Base-by-base conservation (phyloP, 92 coral and sea anemone species). In the Pocillopora grandis region DNA sequence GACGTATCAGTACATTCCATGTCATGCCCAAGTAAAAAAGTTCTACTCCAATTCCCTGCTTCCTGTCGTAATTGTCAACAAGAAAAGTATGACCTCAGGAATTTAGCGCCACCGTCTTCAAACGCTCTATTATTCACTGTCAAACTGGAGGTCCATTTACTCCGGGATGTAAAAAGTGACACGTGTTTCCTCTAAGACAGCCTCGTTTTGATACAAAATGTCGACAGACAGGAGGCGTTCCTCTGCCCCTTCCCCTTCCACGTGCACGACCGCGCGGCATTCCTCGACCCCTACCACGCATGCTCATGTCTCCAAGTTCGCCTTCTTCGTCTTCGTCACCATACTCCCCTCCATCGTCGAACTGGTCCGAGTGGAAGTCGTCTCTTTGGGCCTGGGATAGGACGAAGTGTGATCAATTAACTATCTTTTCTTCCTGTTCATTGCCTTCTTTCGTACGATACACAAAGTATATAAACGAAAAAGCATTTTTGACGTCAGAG, bases 201-300 rank as follows among this genome's bases (percentile, higher is more conserved):
- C 99, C 99, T 78, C 99, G 95, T 31, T 90, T 87, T 68, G 99
- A 94, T 79, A 92, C 91, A 66, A 94, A 96, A 83, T 96, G 99
- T 52, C 99, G 98, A 87, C 99, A 96, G 19, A 91, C 42, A 2
- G 97, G 97, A 2, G 95, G 88, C 18, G 87, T 70, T 84, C 98
- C 98, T 75, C 99, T 93, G 62, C 97, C 98, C 77, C 98, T 85
- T 78, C 90, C 95, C 69, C 97, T 92, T 61, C 95, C 98, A 75
- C 94, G 95, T 27, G 80, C 91, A 71, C 98, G 97, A 33, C 99
- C 95, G 19, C 97, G 96, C 61, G 87, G 88, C 76, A 87, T 85
- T 57, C 98, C 98, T 83, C 98, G 88, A 21, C 93, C 95, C 76
- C 95, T 79, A 19, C 95, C 93, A 21, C 90, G 91, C 81, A 94